Evolutionary conservation across 2,888 invertebrate genomes (phyloP), one percentile per base, ranked within the genome.

Genomic region (Chironomus tentans): DNA sequence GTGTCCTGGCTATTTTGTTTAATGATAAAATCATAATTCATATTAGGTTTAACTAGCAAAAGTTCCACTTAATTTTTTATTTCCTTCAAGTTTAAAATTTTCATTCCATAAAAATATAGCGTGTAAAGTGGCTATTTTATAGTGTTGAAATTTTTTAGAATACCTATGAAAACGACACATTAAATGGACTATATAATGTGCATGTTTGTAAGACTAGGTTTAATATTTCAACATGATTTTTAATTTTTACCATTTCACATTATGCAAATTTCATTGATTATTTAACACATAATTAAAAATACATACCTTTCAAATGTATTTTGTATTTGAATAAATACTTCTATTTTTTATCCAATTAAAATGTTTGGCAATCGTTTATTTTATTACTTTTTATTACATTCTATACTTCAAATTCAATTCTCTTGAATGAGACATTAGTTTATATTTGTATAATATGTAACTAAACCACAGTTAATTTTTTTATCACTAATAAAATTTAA

Each of bases 101-200:
- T 28, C 5, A 7, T 38, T 10, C 38, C 10, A 1, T 38, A 38
- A 38, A 38, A 38, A 7, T 10, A 24, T 74, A 38, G 74, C 74
- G 74, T 74, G 74, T 48, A 61, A 74, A 74, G 47, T 62, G 74
- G 74, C 48, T 47, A 74, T 74, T 74, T 18, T 12, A 15, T 18
- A 38, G 74, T 65, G 65, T 74, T 18, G 74, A 68, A 74, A 68
- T 74, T 74, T 46, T 68, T 21, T 47, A 10, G 22, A 15, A 50
- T 21, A 62, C 13, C 62, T 74, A 56, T 50, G 61, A 56, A 70
- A 56, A n/a, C 56, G n/a, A 28, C 28, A 28, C 28, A 50, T 56
- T 56, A 10, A 50, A 50, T 56, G 15, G 56, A 18, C n/a, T 15
- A 5, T 56, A 7, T 56, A 56, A 56, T 18, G n/a, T 15, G 56